Evolutionary conservation across 2,113 vertebrate species (phyloP).

Genomic region (Gnathonemus longibarbis): DNA sequence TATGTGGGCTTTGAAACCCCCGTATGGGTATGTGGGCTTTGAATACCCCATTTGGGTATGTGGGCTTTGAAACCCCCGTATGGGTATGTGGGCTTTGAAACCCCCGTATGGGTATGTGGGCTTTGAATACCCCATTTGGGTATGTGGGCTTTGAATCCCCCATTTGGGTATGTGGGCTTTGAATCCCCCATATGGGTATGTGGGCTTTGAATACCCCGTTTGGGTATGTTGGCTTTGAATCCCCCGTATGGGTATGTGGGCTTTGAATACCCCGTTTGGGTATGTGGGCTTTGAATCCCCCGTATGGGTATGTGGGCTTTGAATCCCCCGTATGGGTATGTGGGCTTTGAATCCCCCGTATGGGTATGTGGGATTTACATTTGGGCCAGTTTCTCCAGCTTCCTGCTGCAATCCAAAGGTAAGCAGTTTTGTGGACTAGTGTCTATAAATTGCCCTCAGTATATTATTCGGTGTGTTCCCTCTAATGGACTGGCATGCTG

Average conservation of each 20-base stretch:
- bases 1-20: not conserved
- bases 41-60: not conserved
- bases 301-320: not conserved
- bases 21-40: not conserved
- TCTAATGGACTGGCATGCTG: not conserved
- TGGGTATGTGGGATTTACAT: not conserved
- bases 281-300: not conserved
- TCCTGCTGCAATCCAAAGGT: not conserved
- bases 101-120: not conserved
- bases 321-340: not conserved
- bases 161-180: not conserved
- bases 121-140: not conserved
- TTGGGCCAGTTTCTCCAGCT: not conserved
- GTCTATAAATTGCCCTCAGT: not conserved
- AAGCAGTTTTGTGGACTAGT: not conserved
- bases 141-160: not conserved
- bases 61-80: not conserved
- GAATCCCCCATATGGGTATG: not conserved
- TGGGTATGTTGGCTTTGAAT: not conserved
- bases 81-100: not conserved
- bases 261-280: not conserved
- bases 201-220: not conserved
- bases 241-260: not conserved
- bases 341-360: not conserved
- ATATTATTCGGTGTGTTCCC: not conserved